phyloP scores from a whole-genome alignment of 2,797 vertebrate species.

The Hephaestus fuliginosus region DNA sequence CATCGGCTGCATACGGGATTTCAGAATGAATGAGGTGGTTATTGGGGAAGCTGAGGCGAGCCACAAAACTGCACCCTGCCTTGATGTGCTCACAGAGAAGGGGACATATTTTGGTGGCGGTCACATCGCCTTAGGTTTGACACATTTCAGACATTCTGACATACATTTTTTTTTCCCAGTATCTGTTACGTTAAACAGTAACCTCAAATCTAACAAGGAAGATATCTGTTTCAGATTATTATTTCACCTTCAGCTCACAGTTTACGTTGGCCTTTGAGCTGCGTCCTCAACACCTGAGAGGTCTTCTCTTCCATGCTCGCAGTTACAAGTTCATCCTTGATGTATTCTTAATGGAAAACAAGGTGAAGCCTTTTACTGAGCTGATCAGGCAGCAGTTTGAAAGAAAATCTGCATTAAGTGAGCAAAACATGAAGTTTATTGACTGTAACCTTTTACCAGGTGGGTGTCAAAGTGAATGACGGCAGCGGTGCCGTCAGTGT shows the following conservation, averaged over 20 bases:
- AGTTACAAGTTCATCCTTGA: conserved; percentile 46
- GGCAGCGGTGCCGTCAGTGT: conserved; percentile 74
- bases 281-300: conserved; percentile 64
- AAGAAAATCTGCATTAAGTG: neutral
- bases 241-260: conserved; percentile 44
- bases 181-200: neutral
- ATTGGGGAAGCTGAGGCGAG: conserved; percentile 76
- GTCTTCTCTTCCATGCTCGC: conserved; percentile 73
- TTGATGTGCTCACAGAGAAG: conserved; percentile 72
- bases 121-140: conserved; percentile 85
- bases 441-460: conserved; percentile 72
- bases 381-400: neutral
- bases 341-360: conserved; percentile 72
- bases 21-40: conserved; percentile 83
- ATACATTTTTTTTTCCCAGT: neutral
- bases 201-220: neutral
- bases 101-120: conserved; percentile 91
- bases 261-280: conserved; percentile 75
- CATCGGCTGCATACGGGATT: conserved; percentile 88
- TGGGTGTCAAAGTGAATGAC: conserved; percentile 81
- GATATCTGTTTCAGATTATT: conserved; percentile 61
- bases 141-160: neutral
- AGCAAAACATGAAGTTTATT: neutral
- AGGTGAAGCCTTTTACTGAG: conserved; percentile 55
- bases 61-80: conserved; percentile 83